Percentiles rank a stretch among this genome's conserved stretches.
phyloP scores from a whole-genome alignment of 2,797 vertebrate species.

The Champsocephalus esox region DNA sequence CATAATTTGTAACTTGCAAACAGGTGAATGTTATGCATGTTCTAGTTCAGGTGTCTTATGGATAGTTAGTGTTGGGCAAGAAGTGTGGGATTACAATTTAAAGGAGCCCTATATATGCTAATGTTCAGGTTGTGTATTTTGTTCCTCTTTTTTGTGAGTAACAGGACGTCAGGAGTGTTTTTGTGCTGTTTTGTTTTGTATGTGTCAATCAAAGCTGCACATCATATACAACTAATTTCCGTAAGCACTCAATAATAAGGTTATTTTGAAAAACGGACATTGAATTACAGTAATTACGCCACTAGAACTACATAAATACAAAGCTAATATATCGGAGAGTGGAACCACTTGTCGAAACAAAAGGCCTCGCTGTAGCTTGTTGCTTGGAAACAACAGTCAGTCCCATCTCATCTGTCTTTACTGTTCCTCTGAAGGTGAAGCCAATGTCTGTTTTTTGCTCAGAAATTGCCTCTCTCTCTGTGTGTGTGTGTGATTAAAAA shows the following conservation, averaged over 20 bases:
- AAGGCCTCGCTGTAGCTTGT: neutral
- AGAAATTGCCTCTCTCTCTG: neutral
- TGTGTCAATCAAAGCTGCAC: neutral
- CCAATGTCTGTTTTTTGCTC: slow-evolving; percentile 1
- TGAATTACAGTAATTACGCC: neutral
- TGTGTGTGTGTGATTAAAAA: neutral
- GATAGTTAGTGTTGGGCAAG: neutral
- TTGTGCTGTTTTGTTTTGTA: neutral
- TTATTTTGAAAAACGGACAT: neutral
- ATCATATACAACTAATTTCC: neutral
- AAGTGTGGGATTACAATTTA: neutral
- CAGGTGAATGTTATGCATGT: too few relatives aligned
- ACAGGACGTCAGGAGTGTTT: neutral
- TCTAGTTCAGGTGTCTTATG: too few relatives aligned
- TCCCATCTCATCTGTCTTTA: neutral
- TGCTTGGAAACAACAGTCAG: slow-evolving; percentile 15
- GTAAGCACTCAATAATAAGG: neutral
- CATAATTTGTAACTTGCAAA: too few relatives aligned
- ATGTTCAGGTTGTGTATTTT: too few relatives aligned
- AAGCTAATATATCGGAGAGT: neutral
- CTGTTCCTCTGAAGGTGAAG: slow-evolving; percentile 21
- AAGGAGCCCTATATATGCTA: too few relatives aligned
- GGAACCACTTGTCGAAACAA: neutral
- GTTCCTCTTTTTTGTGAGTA: neutral
- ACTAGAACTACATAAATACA: neutral